These are phyloP conservation scores for Hetaerina titia DNA, from an alignment of 2,888 invertebrate species.

Conservation along the genomic window DNA sequence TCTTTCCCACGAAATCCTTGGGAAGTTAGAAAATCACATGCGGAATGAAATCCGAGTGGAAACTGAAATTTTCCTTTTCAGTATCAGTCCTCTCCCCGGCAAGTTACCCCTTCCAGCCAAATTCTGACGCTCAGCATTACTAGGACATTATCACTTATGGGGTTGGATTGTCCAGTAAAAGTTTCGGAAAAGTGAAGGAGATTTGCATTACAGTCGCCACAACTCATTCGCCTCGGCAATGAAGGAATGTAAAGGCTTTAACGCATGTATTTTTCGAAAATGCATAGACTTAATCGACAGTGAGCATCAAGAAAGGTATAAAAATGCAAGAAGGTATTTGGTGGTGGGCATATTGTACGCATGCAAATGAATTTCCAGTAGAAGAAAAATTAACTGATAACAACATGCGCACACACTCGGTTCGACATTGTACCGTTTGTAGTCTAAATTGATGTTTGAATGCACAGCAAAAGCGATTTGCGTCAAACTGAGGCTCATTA, in stretches of 20 bases:
- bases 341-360: no score
- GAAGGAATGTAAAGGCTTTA: background rate
- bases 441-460: no score
- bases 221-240: background rate
- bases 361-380: no score
- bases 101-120: background rate
- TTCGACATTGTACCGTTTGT: no score
- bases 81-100: background rate
- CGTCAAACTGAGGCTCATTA: no score
- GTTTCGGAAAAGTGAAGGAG: background rate
- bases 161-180: background rate
- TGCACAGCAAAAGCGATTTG: no score
- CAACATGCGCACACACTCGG: no score
- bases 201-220: background rate
- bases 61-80: background rate
- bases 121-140: background rate
- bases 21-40: background rate
- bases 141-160: background rate
- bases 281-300: no score
- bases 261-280: no score
- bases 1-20: constrained; percentile 3
- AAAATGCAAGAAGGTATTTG: no score
- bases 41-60: background rate
- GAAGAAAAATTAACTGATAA: no score
- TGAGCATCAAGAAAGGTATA: no score